phyloP scores from a whole-genome alignment of 1,140 invertebrate genomes.

The Philotrypesis tridentata region DNA sequence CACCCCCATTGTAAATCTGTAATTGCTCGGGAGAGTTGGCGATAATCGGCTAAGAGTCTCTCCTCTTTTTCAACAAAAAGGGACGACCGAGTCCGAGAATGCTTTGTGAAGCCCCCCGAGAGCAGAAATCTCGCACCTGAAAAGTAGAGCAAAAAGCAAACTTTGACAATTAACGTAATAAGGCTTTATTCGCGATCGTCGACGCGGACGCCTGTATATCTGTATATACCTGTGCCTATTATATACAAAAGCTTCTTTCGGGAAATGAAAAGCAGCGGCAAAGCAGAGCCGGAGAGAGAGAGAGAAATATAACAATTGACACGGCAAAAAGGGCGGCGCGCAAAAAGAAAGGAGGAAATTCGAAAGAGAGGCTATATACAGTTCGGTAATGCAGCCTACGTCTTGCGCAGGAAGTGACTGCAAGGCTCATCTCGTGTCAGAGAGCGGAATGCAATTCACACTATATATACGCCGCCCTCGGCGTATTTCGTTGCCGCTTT shows the following conservation, averaged over 20 bases:
- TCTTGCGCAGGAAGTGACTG: no score
- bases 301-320: constrained; percentile 12
- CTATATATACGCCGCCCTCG: no score
- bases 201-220: no score
- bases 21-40: not conserved
- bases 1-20: not conserved
- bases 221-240: no score
- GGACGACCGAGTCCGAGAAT: not conserved
- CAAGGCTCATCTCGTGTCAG: constrained; percentile 60
- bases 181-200: constrained; percentile 38
- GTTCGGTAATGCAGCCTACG: not conserved
- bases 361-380: not conserved
- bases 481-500: constrained; percentile 57
- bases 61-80: not conserved
- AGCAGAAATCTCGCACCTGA: not conserved
- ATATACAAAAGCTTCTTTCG: constrained; percentile 13
- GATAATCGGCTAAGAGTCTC: not conserved
- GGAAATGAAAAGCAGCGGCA: constrained; percentile 39
- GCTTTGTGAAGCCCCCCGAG: not conserved
- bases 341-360: not conserved
- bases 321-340: not conserved
- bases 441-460: constrained; percentile 71
- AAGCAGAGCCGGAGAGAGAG: not conserved
- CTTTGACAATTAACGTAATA: constrained; percentile 37
- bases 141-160: constrained; percentile 19